Base-by-base conservation (phyloP, 2,113 vertebrate genomes). In the Ceyx melanurus region DNA sequence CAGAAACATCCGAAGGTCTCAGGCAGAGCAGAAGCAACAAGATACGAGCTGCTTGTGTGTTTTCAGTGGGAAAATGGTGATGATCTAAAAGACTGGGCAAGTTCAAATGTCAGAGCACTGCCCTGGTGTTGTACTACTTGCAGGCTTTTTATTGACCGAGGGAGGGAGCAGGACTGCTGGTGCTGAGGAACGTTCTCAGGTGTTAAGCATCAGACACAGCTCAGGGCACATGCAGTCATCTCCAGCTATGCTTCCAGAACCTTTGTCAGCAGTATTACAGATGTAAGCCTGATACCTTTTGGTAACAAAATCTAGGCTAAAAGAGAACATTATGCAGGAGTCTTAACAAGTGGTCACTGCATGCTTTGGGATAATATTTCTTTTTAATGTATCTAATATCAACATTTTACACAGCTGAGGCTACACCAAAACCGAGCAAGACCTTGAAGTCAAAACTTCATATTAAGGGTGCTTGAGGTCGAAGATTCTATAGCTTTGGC, bases 1-100 rank as follows among this genome's bases (percentile, higher is more conserved):
- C 86, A 91, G 80, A 67, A 88, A 75, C 76, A 78, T 93, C 82
- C 86, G 74, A 94, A 95, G 20, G 35, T 74, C 84, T 88, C 4
- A 1, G 67, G 37, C 62, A 37, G 40, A 91, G 33, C 40, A 45
- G n/a, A 35, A 88, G 72, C 7, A 12, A 77, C 89, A 94, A 85
- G 75, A 92, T 80, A 37, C 75, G 81, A 85, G 60, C 80, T 93
- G 51, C 26, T 85, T 31, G 40, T 45, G 26, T 42, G 45, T 50
- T 88, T 88, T 60, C 46, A 40, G 5, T 89, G 75, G 29, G 51
- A 75, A 11, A 70, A 87, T 37, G 37, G 79, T 17, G 13, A 8
- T 65, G 10, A 28, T 58, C 23, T 26, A 54, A 70, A 83, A 73
- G 20, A 67, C 6, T 2, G 3, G 54, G 40, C 23, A 46, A 86